Evolutionary conservation across 1,140 invertebrate species (phyloP), one percentile per base, ranked within the genome.

Genomic region (Mactra quadrangularis): DNA sequence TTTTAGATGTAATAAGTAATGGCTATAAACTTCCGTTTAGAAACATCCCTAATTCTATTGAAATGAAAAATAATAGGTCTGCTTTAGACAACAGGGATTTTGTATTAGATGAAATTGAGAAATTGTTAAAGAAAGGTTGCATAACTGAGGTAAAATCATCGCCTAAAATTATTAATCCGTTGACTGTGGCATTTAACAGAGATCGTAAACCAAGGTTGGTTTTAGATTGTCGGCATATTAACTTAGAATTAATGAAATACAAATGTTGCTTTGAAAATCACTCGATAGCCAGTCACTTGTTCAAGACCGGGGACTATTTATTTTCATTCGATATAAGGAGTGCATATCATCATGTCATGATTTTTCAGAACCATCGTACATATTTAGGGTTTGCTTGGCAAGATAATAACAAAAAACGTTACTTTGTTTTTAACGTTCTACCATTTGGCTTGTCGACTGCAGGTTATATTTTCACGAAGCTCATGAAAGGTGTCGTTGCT

Each of bases 41-140:
- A 53, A 22, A 6, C 9, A 53, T 35, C 11, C 82, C 82, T 31
- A 29, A 38, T 38, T 38, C 13, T 53, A 35, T 53, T 3, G 3
- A 29, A 52, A 29, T 78, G 17, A 72, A 74, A 53, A 84, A 84
- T 27, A 84, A 78, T 57, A 84, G 57, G 52, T 84, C 74, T 4
- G 74, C 82, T 35, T 31, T 71, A 7, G 29, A 64, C 15, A 72
- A 84, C 19, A 1, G 19, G 35, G 47, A 45, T 25, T 84, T 53
- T 53, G 66, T 77, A 22, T 45, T 11, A n/a, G 1, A 11, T 38
- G 82, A 84, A 72, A 84, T 78, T 15, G 59, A 19, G 66, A 50
- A 71, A 41, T 45, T 53, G 6, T 31, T 83, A n/a, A 3, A 45
- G 15, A 83, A 77, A 47, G 62, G 53, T 22, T 72, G 55, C 33